Conservation (phyloP, 2,797 vertebrate genomes). For the Miichthys miiuy region DNA sequence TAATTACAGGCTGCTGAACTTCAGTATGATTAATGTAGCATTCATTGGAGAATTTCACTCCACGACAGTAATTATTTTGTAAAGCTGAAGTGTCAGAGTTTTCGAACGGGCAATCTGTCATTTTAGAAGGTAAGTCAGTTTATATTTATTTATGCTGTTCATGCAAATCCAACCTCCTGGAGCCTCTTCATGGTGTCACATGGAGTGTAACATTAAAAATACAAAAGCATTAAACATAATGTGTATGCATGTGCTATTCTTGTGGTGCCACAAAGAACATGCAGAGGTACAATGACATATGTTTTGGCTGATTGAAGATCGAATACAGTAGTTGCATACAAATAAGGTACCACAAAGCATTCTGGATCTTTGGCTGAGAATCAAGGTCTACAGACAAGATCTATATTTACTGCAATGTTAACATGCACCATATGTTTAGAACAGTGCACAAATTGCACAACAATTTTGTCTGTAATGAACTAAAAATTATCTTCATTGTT, state of each 20-base stretch:
- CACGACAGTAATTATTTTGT: constrained; percentile 29
- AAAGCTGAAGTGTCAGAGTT: constrained; percentile 20
- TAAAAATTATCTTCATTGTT: neutral
- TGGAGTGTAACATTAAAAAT: constrained; percentile 19
- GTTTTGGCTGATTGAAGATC: neutral
- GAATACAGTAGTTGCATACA: constrained; percentile 11
- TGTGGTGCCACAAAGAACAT: neutral
- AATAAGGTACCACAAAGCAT: neutral
- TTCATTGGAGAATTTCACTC: constrained; percentile 16
- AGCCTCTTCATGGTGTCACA: constrained; percentile 15
- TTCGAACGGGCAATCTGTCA: constrained; percentile 39
- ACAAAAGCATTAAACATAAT: constrained; percentile 19
- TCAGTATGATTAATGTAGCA: constrained; percentile 32
- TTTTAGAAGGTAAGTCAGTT: constrained; percentile 23
- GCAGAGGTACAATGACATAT: neutral
- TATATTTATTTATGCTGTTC: constrained; percentile 50
- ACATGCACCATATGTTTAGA: neutral
- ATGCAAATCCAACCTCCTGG: constrained; percentile 46
- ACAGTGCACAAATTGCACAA: neutral
- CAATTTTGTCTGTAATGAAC: too few species aligned
- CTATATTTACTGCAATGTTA: neutral
- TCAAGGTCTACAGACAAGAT: neutral
- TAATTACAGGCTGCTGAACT: constrained; percentile 9
- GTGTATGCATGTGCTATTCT: constrained; percentile 19
- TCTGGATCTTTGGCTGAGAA: neutral